phyloP scores from a whole-genome alignment of 2,797 vertebrate genomes.

The Gallinago nigripennis region DNA sequence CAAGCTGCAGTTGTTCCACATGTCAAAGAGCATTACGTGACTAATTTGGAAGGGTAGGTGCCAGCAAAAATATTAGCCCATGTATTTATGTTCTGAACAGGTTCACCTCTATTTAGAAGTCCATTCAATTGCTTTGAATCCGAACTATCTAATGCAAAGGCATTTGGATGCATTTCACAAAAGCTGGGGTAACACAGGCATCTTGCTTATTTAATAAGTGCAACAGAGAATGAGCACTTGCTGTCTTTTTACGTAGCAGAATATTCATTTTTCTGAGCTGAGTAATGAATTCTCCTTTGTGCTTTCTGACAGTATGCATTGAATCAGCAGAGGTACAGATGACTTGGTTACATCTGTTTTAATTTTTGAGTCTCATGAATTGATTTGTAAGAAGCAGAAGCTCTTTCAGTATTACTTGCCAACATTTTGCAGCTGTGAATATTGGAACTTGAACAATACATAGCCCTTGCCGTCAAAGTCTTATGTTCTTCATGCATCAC shows the following conservation, averaged over 20 bases:
- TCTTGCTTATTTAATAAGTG: neutral
- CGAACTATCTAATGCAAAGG: neutral
- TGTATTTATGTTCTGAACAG: neutral
- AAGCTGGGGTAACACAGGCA: neutral
- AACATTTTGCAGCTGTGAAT: conserved; percentile 45
- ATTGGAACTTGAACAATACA: conserved; percentile 30
- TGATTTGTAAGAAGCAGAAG: conserved; percentile 38
- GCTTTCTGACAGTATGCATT: neutral
- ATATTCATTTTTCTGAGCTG: conserved; percentile 21
- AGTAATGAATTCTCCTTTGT: conserved; percentile 33
- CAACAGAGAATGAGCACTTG: neutral
- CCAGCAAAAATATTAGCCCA: neutral
- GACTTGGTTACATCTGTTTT: conserved; percentile 15
- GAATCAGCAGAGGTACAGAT: conserved; percentile 49
- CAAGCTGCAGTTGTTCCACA: neutral
- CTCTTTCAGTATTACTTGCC: neutral
- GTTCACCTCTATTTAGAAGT: neutral
- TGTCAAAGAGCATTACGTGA: conserved; percentile 39
- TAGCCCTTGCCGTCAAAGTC: neutral
- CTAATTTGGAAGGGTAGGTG: conserved; percentile 17
- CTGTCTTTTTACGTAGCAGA: neutral
- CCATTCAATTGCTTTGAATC: neutral
- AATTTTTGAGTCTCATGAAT: conserved; percentile 1
- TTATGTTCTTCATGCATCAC: neutral
- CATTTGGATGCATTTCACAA: neutral